Percentiles rank a stretch among this genome's conserved stretches.
Evolutionary conservation across 1,140 invertebrate species (phyloP).

Genomic region (Doryteuthis pealeii): DNA sequence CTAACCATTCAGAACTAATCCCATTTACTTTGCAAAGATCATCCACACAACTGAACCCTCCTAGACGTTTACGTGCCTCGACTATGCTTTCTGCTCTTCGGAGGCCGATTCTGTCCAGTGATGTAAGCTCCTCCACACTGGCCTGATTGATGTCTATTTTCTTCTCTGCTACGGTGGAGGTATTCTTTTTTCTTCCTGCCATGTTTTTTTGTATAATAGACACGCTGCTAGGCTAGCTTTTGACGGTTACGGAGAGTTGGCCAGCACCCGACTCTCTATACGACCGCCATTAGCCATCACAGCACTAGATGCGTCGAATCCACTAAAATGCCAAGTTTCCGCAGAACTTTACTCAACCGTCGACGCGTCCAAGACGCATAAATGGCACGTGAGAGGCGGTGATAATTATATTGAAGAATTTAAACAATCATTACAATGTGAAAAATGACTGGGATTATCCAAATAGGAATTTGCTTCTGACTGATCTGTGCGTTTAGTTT

Average conservation of each 20-base stretch:
- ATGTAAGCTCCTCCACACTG: slow-evolving; percentile 53
- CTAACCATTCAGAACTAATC: slow-evolving; percentile 3
- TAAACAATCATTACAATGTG: too few relatives aligned
- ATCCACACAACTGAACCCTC: neutral
- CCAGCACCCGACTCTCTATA: neutral
- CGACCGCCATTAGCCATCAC: slow-evolving; percentile 1
- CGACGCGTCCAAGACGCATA: too few relatives aligned
- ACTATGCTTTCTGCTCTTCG: slow-evolving; percentile 60
- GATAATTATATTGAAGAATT: too few relatives aligned
- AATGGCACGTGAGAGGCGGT: too few relatives aligned
- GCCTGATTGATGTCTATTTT: slow-evolving; percentile 58
- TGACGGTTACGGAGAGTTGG: neutral
- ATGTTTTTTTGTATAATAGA: neutral
- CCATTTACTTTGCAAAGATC: neutral
- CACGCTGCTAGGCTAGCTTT: neutral
- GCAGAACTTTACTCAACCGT: too few relatives aligned
- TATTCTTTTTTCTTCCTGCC: slow-evolving; percentile 5
- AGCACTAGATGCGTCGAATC: neutral
- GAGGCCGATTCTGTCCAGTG: slow-evolving; percentile 56
- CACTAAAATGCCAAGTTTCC: too few relatives aligned
- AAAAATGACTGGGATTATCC: too few relatives aligned
- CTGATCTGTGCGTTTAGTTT: too few relatives aligned
- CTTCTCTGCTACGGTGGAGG: slow-evolving; percentile 17
- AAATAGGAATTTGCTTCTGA: too few relatives aligned
- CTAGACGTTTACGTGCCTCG: slow-evolving; percentile 47